phyloP scores from a whole-genome alignment of 2,113 vertebrate genomes.

The Engystomops pustulosus region DNA sequence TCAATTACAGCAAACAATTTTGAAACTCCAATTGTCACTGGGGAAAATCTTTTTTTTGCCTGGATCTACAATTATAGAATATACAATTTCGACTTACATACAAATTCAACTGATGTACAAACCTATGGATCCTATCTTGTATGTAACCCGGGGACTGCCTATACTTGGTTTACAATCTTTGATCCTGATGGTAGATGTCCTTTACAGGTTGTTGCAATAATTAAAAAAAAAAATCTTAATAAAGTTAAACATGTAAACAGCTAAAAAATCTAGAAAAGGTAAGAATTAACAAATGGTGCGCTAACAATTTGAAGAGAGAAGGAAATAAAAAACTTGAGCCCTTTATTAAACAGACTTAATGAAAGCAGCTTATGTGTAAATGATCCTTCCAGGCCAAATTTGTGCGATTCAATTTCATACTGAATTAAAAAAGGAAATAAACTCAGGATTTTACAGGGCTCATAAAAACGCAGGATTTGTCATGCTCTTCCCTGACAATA shows the following conservation, averaged over 20 bases:
- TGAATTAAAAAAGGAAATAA: conserved; percentile 58
- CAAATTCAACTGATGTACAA: too few species aligned
- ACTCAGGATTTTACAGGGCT: conserved; percentile 48
- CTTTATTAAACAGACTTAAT: conserved; percentile 47
- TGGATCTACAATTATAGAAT: too few species aligned
- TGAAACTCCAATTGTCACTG: too few species aligned
- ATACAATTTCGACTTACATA: too few species aligned
- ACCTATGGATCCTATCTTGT: too few species aligned
- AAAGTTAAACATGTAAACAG: background rate
- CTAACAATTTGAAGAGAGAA: background rate
- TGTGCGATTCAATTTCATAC: conserved; percentile 56
- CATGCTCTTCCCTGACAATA: conserved; percentile 50
- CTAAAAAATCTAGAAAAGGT: background rate
- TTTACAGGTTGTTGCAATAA: too few species aligned
- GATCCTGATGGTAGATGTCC: too few species aligned
- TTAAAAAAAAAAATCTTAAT: too few species aligned
- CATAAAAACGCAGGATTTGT: conserved; percentile 51
- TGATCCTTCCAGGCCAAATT: conserved; percentile 41
- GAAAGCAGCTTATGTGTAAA: conserved; percentile 52
- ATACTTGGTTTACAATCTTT: too few species aligned
- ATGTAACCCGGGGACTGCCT: too few species aligned
- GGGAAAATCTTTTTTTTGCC: too few species aligned
- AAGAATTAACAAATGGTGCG: background rate
- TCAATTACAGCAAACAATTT: too few species aligned
- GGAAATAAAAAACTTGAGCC: conserved; percentile 21